These are phyloP conservation scores for Dryocosmus kuriphilus DNA, from an alignment of 2,888 invertebrate genomes.

Conservation along the genomic window DNA sequence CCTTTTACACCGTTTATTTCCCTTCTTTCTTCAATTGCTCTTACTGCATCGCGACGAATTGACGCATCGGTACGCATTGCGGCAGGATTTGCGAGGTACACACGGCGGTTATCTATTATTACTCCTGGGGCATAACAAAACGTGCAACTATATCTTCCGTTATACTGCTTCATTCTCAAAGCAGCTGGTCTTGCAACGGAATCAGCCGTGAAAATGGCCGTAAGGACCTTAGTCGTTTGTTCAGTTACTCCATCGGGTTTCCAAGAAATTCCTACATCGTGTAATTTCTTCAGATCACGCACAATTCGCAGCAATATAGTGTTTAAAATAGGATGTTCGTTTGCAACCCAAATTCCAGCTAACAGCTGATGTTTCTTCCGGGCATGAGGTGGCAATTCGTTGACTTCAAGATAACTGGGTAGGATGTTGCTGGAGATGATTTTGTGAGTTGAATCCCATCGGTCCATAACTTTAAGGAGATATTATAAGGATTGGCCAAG, in stretches of 20 bases:
- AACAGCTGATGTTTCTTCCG: constrained; percentile 46
- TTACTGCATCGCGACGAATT: neutral
- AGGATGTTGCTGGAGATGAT: constrained; percentile 38
- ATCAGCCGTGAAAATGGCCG: constrained; percentile 40
- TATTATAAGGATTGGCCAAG: constrained; percentile 42
- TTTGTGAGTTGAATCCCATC: constrained; percentile 41
- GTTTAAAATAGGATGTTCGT: constrained; percentile 44
- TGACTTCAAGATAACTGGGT: constrained; percentile 45
- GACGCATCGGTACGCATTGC: neutral
- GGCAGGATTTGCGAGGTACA: neutral
- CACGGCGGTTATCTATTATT: neutral
- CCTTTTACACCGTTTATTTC: too few relatives aligned
- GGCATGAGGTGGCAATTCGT: constrained; percentile 47
- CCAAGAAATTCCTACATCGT: constrained; percentile 40
- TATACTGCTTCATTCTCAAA: constrained; percentile 46
- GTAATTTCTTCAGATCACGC: constrained; percentile 1
- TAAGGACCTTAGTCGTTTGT: constrained; percentile 40
- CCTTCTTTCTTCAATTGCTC: too few relatives aligned
- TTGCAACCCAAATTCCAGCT: constrained; percentile 46
- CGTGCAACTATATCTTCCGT: constrained; percentile 50
- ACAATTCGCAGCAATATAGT: constrained; percentile 29
- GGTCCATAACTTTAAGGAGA: constrained; percentile 47
- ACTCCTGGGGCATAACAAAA: constrained; percentile 45
- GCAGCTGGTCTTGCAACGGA: constrained; percentile 44
- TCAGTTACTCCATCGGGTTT: constrained; percentile 29